Evolutionary conservation across 2,888 invertebrate genomes (phyloP).

Genomic region (Trichacis sp.): DNA sequence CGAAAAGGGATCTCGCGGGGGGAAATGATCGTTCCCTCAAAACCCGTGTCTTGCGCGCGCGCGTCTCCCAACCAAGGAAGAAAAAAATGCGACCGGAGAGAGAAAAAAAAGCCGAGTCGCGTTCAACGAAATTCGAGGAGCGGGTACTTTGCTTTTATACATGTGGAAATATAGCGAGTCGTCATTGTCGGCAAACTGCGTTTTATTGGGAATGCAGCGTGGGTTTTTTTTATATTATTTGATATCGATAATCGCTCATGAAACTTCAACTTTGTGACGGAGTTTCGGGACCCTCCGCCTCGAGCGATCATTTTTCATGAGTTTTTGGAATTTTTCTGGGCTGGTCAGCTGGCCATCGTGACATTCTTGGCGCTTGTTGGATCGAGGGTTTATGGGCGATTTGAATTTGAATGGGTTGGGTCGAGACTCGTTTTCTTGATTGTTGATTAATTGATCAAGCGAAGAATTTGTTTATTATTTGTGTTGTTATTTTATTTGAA

Average conservation of each 20-base stretch:
- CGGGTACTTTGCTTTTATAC: constrained; percentile 27
- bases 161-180: constrained; percentile 7
- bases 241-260: not conserved
- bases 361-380: no score
- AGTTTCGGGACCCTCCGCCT: not conserved
- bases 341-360: no score
- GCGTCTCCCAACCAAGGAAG: constrained; percentile 12
- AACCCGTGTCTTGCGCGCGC: constrained; percentile 30
- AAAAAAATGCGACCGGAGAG: constrained; percentile 21
- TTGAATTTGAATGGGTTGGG: no score
- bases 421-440: no score
- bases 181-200: constrained; percentile 9
- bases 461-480: no score
- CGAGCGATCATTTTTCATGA: not conserved
- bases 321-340: no score
- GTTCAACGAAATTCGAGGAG: constrained; percentile 32
- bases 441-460: no score
- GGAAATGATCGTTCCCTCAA: constrained; percentile 25
- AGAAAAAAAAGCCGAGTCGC: constrained; percentile 2
- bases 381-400: no score
- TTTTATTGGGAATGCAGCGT: not conserved
- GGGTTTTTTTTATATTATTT: not conserved
- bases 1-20: constrained; percentile 28
- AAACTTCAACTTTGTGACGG: constrained; percentile 5
- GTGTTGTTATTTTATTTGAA: no score